These are phyloP conservation scores for Ichneumon xanthorius DNA, from an alignment of 2,888 invertebrate genomes.

Conservation along the genomic window DNA sequence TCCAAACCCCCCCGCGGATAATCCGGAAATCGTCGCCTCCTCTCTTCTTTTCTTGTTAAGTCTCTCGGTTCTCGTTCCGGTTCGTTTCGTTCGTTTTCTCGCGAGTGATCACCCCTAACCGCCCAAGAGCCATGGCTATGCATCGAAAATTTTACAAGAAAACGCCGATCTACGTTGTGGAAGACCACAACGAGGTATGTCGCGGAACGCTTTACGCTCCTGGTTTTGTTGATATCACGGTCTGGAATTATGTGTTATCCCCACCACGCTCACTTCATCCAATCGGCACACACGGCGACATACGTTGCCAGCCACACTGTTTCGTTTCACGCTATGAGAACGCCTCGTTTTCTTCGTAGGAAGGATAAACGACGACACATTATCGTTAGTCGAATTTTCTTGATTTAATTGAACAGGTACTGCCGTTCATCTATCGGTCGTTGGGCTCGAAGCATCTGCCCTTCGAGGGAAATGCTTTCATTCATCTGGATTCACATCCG, in stretches of 20 bases:
- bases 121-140: constrained; percentile 46
- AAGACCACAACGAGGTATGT: constrained; percentile 91
- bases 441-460: constrained; percentile 94
- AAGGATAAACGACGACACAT: neutral
- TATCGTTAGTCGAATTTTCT: neutral
- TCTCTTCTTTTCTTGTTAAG: neutral
- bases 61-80: neutral
- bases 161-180: constrained; percentile 92
- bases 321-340: neutral
- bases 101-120: constrained; percentile 29
- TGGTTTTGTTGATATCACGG: constrained; percentile 40
- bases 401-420: constrained; percentile 78
- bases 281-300: constrained; percentile 4
- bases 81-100: constrained; percentile 31
- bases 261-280: neutral
- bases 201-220: constrained; percentile 26
- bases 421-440: constrained; percentile 92
- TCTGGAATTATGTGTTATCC: constrained; percentile 6
- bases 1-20: constrained; percentile 48
- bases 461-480: constrained; percentile 89
- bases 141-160: constrained; percentile 87
- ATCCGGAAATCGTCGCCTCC: constrained; percentile 61
- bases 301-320: neutral
- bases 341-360: neutral
- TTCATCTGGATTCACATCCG: constrained; percentile 97